Percentiles rank a stretch among this genome's conserved stretches.
Evolutionary conservation across 2,113 vertebrate genomes (phyloP).

Genomic region (Zingel zingel): DNA sequence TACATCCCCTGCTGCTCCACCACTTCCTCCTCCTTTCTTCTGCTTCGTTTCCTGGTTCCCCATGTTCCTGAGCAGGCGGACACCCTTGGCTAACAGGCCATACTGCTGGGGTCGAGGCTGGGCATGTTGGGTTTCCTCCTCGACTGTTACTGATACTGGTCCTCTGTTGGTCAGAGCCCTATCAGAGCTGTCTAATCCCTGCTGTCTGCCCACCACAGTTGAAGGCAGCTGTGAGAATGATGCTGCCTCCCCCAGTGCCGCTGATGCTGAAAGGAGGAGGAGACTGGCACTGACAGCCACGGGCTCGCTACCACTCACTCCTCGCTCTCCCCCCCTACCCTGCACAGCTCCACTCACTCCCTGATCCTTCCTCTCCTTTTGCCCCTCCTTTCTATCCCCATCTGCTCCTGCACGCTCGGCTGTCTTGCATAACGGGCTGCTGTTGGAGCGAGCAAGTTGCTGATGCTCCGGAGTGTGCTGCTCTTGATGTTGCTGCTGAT

Average conservation of each 20-base stretch:
- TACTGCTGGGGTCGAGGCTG: conserved; percentile 74
- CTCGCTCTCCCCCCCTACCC: conserved; percentile 79
- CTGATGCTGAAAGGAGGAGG: conserved; percentile 73
- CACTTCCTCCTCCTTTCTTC: conserved; percentile 85
- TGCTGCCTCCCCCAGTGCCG: conserved; percentile 53
- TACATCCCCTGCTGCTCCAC: conserved; percentile 71
- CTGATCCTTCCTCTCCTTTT: conserved; percentile 83
- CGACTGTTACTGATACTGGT: conserved; percentile 31
- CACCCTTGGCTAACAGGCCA: conserved; percentile 87
- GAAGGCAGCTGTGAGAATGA: conserved; percentile 76
- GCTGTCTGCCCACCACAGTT: conserved; percentile 79
- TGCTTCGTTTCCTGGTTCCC: conserved; percentile 96
- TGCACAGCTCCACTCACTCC: conserved; percentile 81
- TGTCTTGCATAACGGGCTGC: conserved; percentile 90
- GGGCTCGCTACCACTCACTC: conserved; percentile 82
- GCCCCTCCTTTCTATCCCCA: conserved; percentile 83
- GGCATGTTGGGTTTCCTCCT: conserved; percentile 53
- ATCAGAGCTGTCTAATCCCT: conserved; percentile 75
- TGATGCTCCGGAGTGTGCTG: conserved; percentile 85
- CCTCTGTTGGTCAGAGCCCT: conserved; percentile 62
- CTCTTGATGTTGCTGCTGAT: conserved; percentile 79
- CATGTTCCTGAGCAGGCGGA: conserved; percentile 86
- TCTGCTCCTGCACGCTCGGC: conserved; percentile 81
- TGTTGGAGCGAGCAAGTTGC: conserved; percentile 82
- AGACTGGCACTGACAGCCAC: conserved; percentile 74